Conservation (phyloP, 2,888 invertebrate genomes). For the Hoplodrina blanda region DNA sequence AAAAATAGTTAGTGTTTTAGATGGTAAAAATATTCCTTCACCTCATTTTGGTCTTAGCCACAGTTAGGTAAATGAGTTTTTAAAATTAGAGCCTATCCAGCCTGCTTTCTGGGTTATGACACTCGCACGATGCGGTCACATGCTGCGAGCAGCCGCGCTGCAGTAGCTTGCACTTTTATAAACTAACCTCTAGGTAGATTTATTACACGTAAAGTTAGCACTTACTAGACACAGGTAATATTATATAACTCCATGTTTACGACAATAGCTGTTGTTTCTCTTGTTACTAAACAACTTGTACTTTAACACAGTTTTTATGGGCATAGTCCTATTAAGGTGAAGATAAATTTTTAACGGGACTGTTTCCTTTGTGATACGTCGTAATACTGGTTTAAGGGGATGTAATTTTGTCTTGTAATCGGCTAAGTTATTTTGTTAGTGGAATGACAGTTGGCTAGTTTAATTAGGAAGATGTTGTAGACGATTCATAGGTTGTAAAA, state of each 20-base stretch:
- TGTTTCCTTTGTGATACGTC: slow-evolving; percentile 56
- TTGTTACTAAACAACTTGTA: slow-evolving; percentile 60
- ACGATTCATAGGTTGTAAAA: not conserved
- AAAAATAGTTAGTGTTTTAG: too few species aligned
- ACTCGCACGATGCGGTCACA: not conserved
- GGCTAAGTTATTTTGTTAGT: slow-evolving; percentile 25
- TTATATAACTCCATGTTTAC: slow-evolving; percentile 54
- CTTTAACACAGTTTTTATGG: slow-evolving; percentile 58
- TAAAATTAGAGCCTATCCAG: too few species aligned
- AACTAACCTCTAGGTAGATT: not conserved
- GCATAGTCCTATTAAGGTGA: slow-evolving; percentile 50
- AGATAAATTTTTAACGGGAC: slow-evolving; percentile 61
- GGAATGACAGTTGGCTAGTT: slow-evolving; percentile 19
- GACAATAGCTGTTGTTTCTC: slow-evolving; percentile 50
- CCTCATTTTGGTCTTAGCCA: too few species aligned
- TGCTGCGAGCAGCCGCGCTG: not conserved
- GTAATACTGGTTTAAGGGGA: slow-evolving; percentile 54
- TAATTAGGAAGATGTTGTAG: slow-evolving; percentile 1
- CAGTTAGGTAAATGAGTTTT: too few species aligned
- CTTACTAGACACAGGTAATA: slow-evolving; percentile 33
- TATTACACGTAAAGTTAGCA: slow-evolving; percentile 6
- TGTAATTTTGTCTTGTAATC: slow-evolving; percentile 55
- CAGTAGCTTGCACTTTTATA: not conserved
- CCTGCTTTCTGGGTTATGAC: too few species aligned
- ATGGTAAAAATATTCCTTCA: too few species aligned